A percentile compares a stretch with the other conserved stretches of the same genome.
phyloP scores from a whole-genome alignment of 1,140 invertebrate genomes.

The Palaemon carinicauda region DNA sequence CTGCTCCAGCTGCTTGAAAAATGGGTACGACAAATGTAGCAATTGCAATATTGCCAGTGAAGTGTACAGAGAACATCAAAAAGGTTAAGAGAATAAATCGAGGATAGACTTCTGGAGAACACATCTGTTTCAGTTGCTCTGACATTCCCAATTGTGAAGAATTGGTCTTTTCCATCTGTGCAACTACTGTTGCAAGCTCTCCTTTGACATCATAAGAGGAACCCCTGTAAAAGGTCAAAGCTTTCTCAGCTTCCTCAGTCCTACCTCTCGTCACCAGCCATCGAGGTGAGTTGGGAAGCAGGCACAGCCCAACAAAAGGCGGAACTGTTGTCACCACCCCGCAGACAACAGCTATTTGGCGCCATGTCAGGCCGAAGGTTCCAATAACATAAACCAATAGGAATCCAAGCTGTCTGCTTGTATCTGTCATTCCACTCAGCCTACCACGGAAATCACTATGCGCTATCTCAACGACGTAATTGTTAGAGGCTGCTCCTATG shows the following conservation, averaged over 20 bases:
- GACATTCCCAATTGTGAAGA: neutral
- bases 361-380: conserved; percentile 49
- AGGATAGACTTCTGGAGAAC: conserved; percentile 16
- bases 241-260: conserved; percentile 34
- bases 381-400: conserved; percentile 52
- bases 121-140: conserved; percentile 40
- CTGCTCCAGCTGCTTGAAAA: conserved; percentile 36
- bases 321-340: conserved; percentile 33
- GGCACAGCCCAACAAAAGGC: conserved; percentile 41
- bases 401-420: conserved; percentile 43
- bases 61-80: conserved; percentile 46
- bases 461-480: conserved; percentile 47
- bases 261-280: conserved; percentile 50
- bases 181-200: conserved; percentile 26
- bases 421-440: conserved; percentile 35
- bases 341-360: conserved; percentile 40
- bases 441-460: conserved; percentile 37
- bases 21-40: conserved; percentile 51
- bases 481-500: conserved; percentile 22
- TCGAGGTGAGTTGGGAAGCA: conserved; percentile 56
- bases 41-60: conserved; percentile 48
- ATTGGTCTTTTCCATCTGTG: conserved; percentile 22
- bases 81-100: conserved; percentile 35
- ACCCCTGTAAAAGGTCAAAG: conserved; percentile 47
- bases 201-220: conserved; percentile 3